Conservation (phyloP, 2,113 vertebrate genomes). For the Ochotona princeps region DNA sequence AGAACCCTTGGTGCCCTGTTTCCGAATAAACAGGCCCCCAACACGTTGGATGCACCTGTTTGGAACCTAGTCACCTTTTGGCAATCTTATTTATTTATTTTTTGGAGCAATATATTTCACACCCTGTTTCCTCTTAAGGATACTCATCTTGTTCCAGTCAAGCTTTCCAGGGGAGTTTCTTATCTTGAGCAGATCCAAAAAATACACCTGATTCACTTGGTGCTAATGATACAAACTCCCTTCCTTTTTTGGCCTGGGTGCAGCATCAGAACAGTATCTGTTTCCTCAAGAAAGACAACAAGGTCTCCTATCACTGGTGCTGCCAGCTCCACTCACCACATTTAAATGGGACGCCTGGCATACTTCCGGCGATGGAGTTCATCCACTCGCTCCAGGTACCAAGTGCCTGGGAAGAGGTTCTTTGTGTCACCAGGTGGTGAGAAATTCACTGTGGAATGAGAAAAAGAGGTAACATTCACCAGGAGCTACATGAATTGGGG, state of each 20-base stretch:
- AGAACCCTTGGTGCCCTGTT: background rate
- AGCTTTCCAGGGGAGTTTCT: background rate
- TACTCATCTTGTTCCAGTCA: background rate
- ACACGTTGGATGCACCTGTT: background rate
- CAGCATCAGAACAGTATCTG: background rate
- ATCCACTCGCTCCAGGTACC: slow-evolving; percentile 87
- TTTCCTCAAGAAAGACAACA: background rate
- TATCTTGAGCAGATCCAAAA: background rate
- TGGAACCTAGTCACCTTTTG: background rate
- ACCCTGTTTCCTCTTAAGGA: background rate
- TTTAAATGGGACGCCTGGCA: slow-evolving; percentile 78
- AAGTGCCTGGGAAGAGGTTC: slow-evolving; percentile 87
- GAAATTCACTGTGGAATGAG: slow-evolving; percentile 81
- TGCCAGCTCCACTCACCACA: background rate
- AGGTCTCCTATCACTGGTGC: background rate
- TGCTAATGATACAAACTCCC: background rate
- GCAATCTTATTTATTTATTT: background rate
- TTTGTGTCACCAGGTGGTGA: slow-evolving; percentile 83
- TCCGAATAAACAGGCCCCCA: background rate
- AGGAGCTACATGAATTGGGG: accelerated
- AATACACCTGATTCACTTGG: background rate
- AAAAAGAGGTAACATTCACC: background rate
- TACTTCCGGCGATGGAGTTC: slow-evolving; percentile 85
- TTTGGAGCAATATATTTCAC: background rate
- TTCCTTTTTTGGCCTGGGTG: background rate